Base-by-base conservation (phyloP, 1,140 invertebrate species). In the Aphelenchoides besseyi region DNA sequence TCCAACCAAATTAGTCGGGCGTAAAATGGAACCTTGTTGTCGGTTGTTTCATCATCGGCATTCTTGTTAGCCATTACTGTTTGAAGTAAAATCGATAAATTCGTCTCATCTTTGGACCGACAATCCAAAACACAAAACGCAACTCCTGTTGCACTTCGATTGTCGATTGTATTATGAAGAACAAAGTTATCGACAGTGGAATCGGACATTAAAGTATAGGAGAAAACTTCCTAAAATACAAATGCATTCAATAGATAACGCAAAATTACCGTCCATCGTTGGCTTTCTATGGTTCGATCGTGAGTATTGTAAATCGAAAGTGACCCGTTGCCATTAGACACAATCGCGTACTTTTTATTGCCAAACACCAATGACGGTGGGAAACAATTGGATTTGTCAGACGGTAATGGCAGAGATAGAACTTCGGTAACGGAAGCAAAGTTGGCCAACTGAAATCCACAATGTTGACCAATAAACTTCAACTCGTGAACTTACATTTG, bases 101-200 rank as follows among this genome's bases (percentile, higher is more conserved):
- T 64, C n/a, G 16, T 68, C 16, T 69, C n/a, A n/a, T 71, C 67
- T 69, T 68, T 68, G 61, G n/a, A 68, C n/a, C 67, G 61, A 33
- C 12, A 16, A 37, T 69, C 67, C 0, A 71, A 16, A 71, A 69
- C 61, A 12, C 70, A 9, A 71, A 69, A 69, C 32, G 67, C 66
- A 18, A 68, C 16, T 29, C 23, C 68, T 26, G 12, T 71, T 9
- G n/a, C 61, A 23, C 5, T 23, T 16, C 18, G 16, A n/a, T n/a
- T n/a, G 18, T 61, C 57, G 53, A 67, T 18, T 16, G 1, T 67
- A 2, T 67, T n/a, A 18, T 28, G 35, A 26, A 16, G 35, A 61
- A 3, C 29, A 16, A 67, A 67, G 29, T 69, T 3, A n/a, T 67
- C 64, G 26, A 1, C n/a, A 28, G 59, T 61, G 26, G n/a, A 18